Conservation (phyloP, 2,888 invertebrate genomes). For the Phortica okadai region DNA sequence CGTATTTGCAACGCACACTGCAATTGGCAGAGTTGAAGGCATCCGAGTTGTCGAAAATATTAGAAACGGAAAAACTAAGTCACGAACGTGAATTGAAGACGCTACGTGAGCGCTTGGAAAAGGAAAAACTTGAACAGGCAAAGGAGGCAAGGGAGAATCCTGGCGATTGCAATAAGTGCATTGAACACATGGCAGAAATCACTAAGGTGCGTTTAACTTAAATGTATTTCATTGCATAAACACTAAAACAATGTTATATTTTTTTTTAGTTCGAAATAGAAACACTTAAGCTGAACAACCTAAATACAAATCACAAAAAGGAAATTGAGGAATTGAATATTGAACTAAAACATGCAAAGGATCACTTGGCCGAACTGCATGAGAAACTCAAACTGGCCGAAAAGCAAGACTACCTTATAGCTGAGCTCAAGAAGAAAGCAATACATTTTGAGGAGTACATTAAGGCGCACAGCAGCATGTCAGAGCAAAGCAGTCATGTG, state of each 20-base stretch:
- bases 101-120: constrained; percentile 64
- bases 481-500: constrained; percentile 54
- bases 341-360: constrained; percentile 72
- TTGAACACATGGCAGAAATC: constrained; percentile 66
- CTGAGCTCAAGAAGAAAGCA: constrained; percentile 80
- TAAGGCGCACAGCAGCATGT: constrained; percentile 77
- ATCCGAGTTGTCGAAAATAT: constrained; percentile 76
- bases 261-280: constrained; percentile 71
- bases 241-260: not conserved
- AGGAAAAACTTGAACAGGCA: constrained; percentile 53
- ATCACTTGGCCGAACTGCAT: constrained; percentile 69
- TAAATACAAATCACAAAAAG: constrained; percentile 65
- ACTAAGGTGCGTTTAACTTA: constrained; percentile 64
- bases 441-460: constrained; percentile 82
- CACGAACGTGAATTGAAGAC: constrained; percentile 69
- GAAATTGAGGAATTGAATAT: constrained; percentile 64
- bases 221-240: not conserved
- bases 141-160: constrained; percentile 57
- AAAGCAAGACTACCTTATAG: constrained; percentile 80
- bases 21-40: constrained; percentile 72
- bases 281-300: constrained; percentile 68
- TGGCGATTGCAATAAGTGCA: constrained; percentile 70
- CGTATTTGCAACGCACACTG: constrained; percentile 77
- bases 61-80: constrained; percentile 78
- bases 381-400: constrained; percentile 75